Percentiles rank a stretch among this genome's conserved stretches.
Conservation (phyloP, 2,797 vertebrate species). For the Hylomyscus alleni region DNA sequence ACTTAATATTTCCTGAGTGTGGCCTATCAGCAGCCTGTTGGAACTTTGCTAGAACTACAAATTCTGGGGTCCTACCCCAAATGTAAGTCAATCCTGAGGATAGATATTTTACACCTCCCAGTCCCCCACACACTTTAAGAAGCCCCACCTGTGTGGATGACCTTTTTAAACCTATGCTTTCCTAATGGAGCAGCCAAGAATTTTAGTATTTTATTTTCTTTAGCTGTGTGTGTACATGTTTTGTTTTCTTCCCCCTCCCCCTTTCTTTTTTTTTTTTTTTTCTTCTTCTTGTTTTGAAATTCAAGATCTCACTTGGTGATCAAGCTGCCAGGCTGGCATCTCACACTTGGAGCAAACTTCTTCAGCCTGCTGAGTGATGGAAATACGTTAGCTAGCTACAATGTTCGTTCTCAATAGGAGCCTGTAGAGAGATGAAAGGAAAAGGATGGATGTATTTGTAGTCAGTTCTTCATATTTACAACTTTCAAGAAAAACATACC, state of each 20-base stretch:
- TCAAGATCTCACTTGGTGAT: not conserved
- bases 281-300: not conserved
- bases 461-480: not conserved
- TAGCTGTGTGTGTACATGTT: not conserved
- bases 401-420: constrained; percentile 1
- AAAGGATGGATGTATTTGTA: not conserved
- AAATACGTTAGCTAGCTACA: not conserved
- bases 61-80: not conserved
- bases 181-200: constrained; percentile 10
- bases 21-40: not conserved
- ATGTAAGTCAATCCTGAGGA: not conserved
- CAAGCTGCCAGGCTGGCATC: not conserved
- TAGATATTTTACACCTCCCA: not conserved
- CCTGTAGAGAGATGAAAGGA: not conserved
- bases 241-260: not conserved
- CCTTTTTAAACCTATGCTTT: constrained; percentile 7
- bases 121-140: not conserved
- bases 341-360: not conserved
- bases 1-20: not conserved
- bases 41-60: not conserved
- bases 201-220: not conserved
- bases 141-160: not conserved
- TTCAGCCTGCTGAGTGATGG: not conserved
- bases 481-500: constrained; percentile 20
- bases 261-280: not conserved